Conservation (phyloP, 2,797 vertebrate genomes). For the Staurois parvus region DNA sequence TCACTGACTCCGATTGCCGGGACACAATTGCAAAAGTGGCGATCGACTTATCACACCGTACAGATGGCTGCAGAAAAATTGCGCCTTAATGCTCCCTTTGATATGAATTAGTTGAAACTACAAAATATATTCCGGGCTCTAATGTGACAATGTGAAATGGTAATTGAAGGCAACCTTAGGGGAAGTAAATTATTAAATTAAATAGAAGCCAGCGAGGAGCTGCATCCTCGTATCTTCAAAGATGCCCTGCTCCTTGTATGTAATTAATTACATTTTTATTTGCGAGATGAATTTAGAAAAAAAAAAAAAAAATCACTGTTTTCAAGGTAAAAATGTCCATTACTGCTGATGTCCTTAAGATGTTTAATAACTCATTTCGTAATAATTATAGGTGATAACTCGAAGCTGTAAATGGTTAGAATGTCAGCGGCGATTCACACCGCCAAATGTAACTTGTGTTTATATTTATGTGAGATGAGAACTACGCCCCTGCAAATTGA, state of each 20-base stretch:
- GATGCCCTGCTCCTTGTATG: conserved; percentile 55
- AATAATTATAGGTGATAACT: neutral
- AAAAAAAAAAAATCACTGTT: neutral
- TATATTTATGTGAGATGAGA: neutral
- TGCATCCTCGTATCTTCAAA: conserved; percentile 62
- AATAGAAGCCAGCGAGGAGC: conserved; percentile 43
- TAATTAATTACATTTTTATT: conserved; percentile 66
- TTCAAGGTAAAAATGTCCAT: conserved; percentile 16
- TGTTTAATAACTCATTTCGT: conserved; percentile 8
- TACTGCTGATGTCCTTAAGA: neutral
- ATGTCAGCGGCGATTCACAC: too few species aligned
- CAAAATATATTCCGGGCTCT: conserved; percentile 54
- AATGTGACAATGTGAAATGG: conserved; percentile 60
- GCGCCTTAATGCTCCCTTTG: conserved; percentile 48
- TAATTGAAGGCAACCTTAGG: conserved; percentile 65
- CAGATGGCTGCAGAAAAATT: conserved; percentile 63
- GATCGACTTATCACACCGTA: conserved; percentile 62
- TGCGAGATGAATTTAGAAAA: conserved; percentile 24
- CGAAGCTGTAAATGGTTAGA: neutral
- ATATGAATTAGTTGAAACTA: conserved; percentile 65
- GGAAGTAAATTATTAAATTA: conserved; percentile 53
- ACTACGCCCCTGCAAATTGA: neutral
- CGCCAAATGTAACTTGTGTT: neutral
- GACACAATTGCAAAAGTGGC: conserved; percentile 63
- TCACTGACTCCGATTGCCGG: conserved; percentile 30